Conservation (phyloP, 53 echinoderm and acorn worm genomes). For the Mesocentrotus franciscanus region DNA sequence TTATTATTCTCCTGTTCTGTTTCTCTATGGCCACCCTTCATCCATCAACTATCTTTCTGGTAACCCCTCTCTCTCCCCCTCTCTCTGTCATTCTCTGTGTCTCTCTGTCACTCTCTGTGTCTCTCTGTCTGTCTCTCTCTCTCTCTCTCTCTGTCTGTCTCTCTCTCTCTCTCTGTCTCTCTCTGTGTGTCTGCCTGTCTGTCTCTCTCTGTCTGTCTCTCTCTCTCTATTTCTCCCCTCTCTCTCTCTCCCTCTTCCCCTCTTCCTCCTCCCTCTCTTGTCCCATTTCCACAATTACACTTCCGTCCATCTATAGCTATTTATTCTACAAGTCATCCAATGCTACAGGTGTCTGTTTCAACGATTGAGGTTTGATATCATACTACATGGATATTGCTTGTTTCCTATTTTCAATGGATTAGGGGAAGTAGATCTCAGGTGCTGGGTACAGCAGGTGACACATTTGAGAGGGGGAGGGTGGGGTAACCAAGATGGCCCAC, state of each 20-base stretch:
- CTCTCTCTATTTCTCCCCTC: background rate
- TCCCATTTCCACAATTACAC: background rate
- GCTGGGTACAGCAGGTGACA: background rate
- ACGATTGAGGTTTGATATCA: slow-evolving; percentile 8
- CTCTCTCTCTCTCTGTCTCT: background rate
- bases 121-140: background rate
- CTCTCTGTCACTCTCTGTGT: too few relatives aligned
- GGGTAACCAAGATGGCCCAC: background rate
- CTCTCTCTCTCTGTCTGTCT: background rate
- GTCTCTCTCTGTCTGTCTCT: background rate
- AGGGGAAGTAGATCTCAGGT: slow-evolving; percentile 5
- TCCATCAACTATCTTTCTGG: too few relatives aligned
- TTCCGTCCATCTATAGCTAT: background rate
- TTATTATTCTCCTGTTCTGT: too few relatives aligned
- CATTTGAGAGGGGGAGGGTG: background rate
- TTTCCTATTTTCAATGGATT: background rate
- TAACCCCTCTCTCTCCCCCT: too few relatives aligned
- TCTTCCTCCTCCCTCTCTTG: background rate
- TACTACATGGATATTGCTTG: slow-evolving; percentile 34
- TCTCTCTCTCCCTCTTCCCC: background rate
- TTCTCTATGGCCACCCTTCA: too few relatives aligned
- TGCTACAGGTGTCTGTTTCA: slow-evolving; percentile 2
- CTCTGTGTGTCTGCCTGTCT: too few relatives aligned
- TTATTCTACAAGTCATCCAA: background rate
- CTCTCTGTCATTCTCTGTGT: too few relatives aligned